Evolutionary conservation across 2,113 vertebrate genomes (phyloP), one percentile per base, ranked within the genome.

Genomic region (Nesospiza acunhae): DNA sequence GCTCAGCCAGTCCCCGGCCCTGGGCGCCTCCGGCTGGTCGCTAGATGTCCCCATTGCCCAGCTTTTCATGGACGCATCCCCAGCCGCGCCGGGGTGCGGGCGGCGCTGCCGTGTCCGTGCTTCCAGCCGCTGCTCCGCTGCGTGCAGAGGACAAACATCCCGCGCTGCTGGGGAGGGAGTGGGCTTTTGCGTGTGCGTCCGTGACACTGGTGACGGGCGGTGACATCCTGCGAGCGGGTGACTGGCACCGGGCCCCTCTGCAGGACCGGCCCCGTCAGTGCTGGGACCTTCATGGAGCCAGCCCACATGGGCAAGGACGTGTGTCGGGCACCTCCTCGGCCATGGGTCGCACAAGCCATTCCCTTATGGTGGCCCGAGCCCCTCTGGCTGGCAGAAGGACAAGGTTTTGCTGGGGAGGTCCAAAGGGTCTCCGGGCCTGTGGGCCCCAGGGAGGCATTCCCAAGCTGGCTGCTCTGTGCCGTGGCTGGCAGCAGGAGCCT

Each of bases 21-120:
- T 6, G 58, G 15, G 7, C 14, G 33, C 27, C 42, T 24, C 24
- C 3, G 16, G 31, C 39, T 49, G 58, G 50, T 80, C 96, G 75
- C 94, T 93, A 97, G 96, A n/a, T 94, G 96, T 95, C 96, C 80
- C 76, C 41, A 68, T 89, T 42, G 49, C 66, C 88, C 80, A 56
- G 47, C 41, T 77, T 96, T 94, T 35, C 16, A 1, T 0, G 8
- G 13, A 17, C 52, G 31, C 39, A 15, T 11, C 11, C 49, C 3
- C 24, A n/a, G 30, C 58, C 58, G 2, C 17, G 39, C 20, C 4
- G 2, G 16, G 11, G 15, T 4, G 47, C 49, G 70, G 47, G 56
- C 70, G 50, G 86, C 23, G 0, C 35, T 21, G 17, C 53, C 33
- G 6, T 46, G 15, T 4, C 1, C 14, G 10, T 10, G 53, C 58